Percentiles rank a stretch among this genome's conserved stretches.
These are phyloP conservation scores for Aricia agestis DNA, from an alignment of 1,140 invertebrate genomes.

Conservation along the genomic window DNA sequence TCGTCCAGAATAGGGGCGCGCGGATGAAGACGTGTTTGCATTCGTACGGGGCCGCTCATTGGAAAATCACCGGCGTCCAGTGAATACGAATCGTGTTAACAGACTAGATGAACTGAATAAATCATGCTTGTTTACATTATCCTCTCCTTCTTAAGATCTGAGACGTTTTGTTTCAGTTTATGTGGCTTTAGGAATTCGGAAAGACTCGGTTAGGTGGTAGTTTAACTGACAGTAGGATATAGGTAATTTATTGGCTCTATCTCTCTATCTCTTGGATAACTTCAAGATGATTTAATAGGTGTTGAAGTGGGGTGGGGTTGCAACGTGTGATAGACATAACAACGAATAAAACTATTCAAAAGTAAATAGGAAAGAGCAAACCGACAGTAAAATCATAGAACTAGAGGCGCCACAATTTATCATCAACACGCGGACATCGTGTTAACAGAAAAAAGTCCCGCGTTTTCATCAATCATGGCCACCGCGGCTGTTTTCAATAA, in stretches of 20 bases:
- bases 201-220: too few relatives aligned
- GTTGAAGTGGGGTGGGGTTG: too few relatives aligned
- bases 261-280: too few relatives aligned
- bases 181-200: background rate
- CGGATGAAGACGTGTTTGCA: constrained; percentile 60
- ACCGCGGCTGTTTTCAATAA: constrained; percentile 16
- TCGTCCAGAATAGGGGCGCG: constrained; percentile 41
- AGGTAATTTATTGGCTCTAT: too few relatives aligned
- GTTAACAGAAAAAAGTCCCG: background rate
- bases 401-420: background rate
- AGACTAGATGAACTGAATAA: constrained; percentile 13
- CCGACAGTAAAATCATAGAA: too few relatives aligned
- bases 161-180: background rate
- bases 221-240: too few relatives aligned
- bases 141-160: background rate
- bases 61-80: constrained; percentile 64
- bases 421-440: background rate
- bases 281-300: too few relatives aligned
- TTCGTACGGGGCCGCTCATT: constrained; percentile 57
- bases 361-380: too few relatives aligned
- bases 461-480: background rate
- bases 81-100: constrained; percentile 47
- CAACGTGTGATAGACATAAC: too few relatives aligned
- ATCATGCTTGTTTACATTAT: constrained; percentile 16
- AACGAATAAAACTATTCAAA: too few relatives aligned